Evolutionary conservation across 35 echinoderm and acorn worm genomes (phyloP).

Genomic region (Strongylocentrotus purpuratus): DNA sequence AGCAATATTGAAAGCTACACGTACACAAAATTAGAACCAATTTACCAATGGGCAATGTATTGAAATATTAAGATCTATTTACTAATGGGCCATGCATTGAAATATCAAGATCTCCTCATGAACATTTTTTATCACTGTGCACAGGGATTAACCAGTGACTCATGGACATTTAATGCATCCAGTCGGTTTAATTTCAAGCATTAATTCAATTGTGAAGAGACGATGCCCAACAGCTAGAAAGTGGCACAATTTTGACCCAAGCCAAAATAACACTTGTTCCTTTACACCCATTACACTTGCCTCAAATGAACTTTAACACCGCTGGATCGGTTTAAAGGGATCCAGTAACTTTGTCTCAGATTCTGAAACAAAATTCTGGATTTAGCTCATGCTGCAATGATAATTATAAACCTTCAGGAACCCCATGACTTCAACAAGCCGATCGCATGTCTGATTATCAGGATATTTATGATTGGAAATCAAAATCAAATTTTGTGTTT

Average conservation of each 20-base stretch:
- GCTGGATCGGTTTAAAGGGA: background rate
- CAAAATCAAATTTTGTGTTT: too few species aligned
- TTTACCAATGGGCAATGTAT: too few species aligned
- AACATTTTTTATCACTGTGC: background rate
- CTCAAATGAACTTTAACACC: background rate
- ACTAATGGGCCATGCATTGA: background rate
- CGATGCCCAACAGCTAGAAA: background rate
- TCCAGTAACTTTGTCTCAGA: too few species aligned
- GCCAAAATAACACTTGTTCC: background rate
- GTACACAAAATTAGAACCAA: too few species aligned
- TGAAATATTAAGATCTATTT: background rate
- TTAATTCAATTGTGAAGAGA: background rate
- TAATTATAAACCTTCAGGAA: too few species aligned
- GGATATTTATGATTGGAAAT: too few species aligned
- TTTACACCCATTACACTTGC: background rate
- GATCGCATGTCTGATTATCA: too few species aligned
- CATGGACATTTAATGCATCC: background rate
- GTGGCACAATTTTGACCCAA: background rate
- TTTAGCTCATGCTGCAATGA: too few species aligned
- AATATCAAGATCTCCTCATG: background rate
- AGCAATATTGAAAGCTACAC: too few species aligned
- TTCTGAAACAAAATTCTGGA: too few species aligned
- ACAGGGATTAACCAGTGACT: background rate
- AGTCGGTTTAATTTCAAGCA: background rate
- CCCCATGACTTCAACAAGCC: too few species aligned